Percentiles rank a stretch among this genome's conserved stretches.
phyloP scores from a whole-genome alignment of 2,888 invertebrate genomes.

The Drosophila suboccidentalis region DNA sequence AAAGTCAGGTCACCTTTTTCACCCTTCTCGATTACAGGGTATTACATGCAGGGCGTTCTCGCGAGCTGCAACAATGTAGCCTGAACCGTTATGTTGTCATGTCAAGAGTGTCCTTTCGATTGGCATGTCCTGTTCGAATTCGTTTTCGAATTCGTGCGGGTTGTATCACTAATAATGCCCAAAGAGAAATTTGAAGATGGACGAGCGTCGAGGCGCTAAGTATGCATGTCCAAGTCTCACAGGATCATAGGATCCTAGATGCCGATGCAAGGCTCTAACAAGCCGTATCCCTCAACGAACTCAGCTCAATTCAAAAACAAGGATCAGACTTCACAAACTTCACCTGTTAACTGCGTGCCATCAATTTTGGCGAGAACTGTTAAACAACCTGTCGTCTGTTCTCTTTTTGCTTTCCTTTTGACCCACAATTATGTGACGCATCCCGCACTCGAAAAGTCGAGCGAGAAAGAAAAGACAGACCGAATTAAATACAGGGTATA shows the following conservation, averaged over 20 bases:
- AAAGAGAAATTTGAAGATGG: slow-evolving; percentile 10
- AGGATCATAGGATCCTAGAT: neutral
- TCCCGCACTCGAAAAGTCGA: slow-evolving; percentile 9
- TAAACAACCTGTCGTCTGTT: slow-evolving; percentile 16
- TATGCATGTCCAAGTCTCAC: slow-evolving; percentile 34
- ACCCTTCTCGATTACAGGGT: neutral
- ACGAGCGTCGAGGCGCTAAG: slow-evolving; percentile 56
- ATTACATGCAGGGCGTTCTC: neutral
- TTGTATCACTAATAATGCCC: slow-evolving; percentile 17
- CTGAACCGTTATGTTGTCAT: slow-evolving; percentile 55
- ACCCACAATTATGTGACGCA: slow-evolving; percentile 50
- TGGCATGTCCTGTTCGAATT: slow-evolving; percentile 43
- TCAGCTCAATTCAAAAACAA: neutral
- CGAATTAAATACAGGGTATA: slow-evolving; percentile 26
- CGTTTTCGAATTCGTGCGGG: slow-evolving; percentile 49
- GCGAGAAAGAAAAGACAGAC: neutral
- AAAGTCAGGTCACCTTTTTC: too few relatives aligned
- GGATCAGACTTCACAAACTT: slow-evolving; percentile 32
- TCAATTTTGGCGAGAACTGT: slow-evolving; percentile 2
- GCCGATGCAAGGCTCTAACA: slow-evolving; percentile 54
- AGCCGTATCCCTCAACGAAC: slow-evolving; percentile 57
- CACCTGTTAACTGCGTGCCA: slow-evolving; percentile 63
- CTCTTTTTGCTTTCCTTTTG: slow-evolving; percentile 11
- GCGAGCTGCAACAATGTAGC: slow-evolving; percentile 2
- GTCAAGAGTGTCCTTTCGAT: slow-evolving; percentile 29